Evolutionary conservation across 2,888 invertebrate genomes (phyloP), one percentile per base, ranked within the genome.

Genomic region (Coleophora flavipennella): DNA sequence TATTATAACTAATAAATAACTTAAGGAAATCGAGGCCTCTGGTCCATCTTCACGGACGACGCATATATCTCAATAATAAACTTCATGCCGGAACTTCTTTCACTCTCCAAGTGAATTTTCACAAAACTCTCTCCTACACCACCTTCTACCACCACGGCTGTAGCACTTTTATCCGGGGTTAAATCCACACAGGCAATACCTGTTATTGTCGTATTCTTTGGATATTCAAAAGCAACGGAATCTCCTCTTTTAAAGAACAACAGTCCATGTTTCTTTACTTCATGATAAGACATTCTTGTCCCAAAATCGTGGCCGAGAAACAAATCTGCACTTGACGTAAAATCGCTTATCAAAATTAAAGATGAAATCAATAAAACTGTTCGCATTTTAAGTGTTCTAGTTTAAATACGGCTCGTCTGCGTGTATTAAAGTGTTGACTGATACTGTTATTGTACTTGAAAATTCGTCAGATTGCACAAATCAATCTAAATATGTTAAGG

Each of bases 231-330:
- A 1, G 41, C 31, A 8, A 63, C 40, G 2, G 42, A 48, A 40
- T 50, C 51, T n/a, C 55, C 44, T 28, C 68, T 46, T 44, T 49
- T 60, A 31, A 66, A 60, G 44, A 68, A 67, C 9, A 65, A 27
- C 2, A 69, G 38, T 3, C 67, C 67, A 10, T 62, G 59, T 40
- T 65, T 67, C 39, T 69, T 67, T 31, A 69, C 62, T 51, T 67
- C 57, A 8, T 11, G 45, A 20, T 66, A 68, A 0, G 68, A 59
- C 67, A 67, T 69, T 9, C 68, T 56, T 1, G 57, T 53, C 12
- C 63, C 60, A 41, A 66, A 69, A 33, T 63, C 57, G 10, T 55
- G 27, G 3, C 68, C 68, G 36, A 47, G 39, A 11, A 41, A 53
- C 6, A 56, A 41, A 40, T 54, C 48, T 13, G 37, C 31, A 28